Evolutionary conservation across 1,140 invertebrate genomes (phyloP), one percentile per base, ranked within the genome.

Genomic region (Phocides pigmalion): DNA sequence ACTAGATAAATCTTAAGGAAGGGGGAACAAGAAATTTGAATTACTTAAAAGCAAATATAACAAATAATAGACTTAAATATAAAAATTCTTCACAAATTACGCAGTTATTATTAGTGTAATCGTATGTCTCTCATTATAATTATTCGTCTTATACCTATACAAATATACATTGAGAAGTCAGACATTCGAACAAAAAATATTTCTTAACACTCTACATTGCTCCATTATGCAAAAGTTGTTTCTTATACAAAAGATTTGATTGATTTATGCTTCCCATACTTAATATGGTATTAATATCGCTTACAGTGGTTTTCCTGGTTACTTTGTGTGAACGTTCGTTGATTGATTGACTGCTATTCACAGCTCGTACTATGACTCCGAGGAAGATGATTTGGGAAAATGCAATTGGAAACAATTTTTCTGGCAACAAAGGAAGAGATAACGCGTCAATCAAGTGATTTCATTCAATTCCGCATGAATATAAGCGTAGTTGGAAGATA

Each of bases 251-350:
- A 53, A 17, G 50, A 3, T 53, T 25, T 53, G 28, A 53, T 53
- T 37, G 35, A 53, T 37, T 37, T 53, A 17, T 17, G 20, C 46
- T 49, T 16, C 19, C 11, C 17, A 49, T 49, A 25, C 46, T 49
- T 49, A 50, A 50, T 50, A 32, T 22, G 47, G 12, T 15, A 50
- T 50, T 50, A 50, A 50, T 50, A 50, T 32, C 22, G 22, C 25
- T 32, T 32, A 32, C 22, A 32, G 25, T 20, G 2, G 32, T 41
- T 41, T 41, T 47, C 47, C 47, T 35, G 1, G 11, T 50, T 25
- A 4, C 11, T 50, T 25, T 14, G 0, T 47, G 16, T 25, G 17
- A 47, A 47, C 47, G 22, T 32, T 28, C n/a, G 15, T 50, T 50
- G 47, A 50, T 50, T 50, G 47, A 50, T 50, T 3, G 20, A 6